Base-by-base conservation (phyloP, 1,140 invertebrate genomes). In the Tyrophagus putrescentiae region DNA sequence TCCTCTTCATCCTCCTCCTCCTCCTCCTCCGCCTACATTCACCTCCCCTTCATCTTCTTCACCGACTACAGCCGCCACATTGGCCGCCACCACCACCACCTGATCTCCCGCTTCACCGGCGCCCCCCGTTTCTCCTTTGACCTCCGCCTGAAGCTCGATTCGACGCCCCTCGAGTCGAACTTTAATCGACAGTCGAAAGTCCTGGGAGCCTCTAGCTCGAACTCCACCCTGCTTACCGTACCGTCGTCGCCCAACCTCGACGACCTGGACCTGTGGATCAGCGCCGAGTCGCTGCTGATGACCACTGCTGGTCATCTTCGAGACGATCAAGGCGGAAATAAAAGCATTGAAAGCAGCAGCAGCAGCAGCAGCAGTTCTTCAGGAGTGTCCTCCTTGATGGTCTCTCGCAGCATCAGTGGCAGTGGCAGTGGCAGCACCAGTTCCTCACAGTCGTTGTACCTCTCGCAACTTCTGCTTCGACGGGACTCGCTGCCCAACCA, bases 61-160 rank as follows among this genome's bases (percentile, higher is more conserved):
- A 18, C 45, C 45, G 21, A 48, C 18, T 48, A 48, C 18, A 48
- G 31, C 21, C 45, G 45, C 23, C 45, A 48, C 21, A 48, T 48
- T 48, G 21, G 23, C 45, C 7, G 31, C 7, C 45, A 48, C 21
- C 7, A 48, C 21, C 45, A 29, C 7, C 31, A 21, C 13, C 13
- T 13, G 36, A 48, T 48, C 21, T 29, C 21, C 7, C 31, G 21
- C 13, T 13, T 13, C 13, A 48, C 31, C 21, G 7, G 21, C 7
- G 23, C 36, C 13, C 36, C 36, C 13, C 18, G 23, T 6, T 48
- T 48, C 18, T 48, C 21, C 21, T 48, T 48, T 48, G 45, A 48
- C 21, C 23, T 48, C 31, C 45, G 45, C 23, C 45, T 48, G 13
- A 7, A 21, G 31, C 31, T 48, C 13, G 45, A 48, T 7, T 48